Conservation (phyloP, 2,888 invertebrate species). For the Eilema sororculum region DNA sequence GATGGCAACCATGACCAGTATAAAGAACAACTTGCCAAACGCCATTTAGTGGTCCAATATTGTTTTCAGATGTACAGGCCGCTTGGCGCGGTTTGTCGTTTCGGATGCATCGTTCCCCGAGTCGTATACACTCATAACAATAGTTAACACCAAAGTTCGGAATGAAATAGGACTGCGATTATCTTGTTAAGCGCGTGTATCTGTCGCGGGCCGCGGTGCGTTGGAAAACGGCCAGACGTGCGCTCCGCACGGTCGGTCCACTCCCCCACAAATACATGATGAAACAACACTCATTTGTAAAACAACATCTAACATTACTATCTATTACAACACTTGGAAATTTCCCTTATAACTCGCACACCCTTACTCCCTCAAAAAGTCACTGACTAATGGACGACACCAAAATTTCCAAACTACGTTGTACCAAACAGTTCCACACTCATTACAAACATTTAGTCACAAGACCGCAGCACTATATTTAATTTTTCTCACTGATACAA, state of each 20-base stretch:
- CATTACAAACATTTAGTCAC: constrained; percentile 24
- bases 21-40: constrained; percentile 67
- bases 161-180: constrained; percentile 56
- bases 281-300: constrained; percentile 40
- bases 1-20: constrained; percentile 68
- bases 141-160: constrained; percentile 52
- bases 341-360: constrained; percentile 38
- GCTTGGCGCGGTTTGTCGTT: constrained; percentile 61
- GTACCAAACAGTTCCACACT: constrained; percentile 30
- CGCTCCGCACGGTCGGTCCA: constrained; percentile 66
- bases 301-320: constrained; percentile 34
- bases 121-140: constrained; percentile 74
- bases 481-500: constrained; percentile 43
- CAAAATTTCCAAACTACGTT: constrained; percentile 23
- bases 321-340: constrained; percentile 33
- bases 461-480: constrained; percentile 28
- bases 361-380: constrained; percentile 41
- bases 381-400: constrained; percentile 48
- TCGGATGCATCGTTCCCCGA: constrained; percentile 54
- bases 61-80: constrained; percentile 63
- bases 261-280: constrained; percentile 45
- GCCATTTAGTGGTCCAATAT: constrained; percentile 75
- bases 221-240: constrained; percentile 68
- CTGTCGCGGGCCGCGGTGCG: constrained; percentile 51
- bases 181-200: constrained; percentile 60